Conservation (phyloP, 1,140 invertebrate species). For the Ooceraea biroi region DNA sequence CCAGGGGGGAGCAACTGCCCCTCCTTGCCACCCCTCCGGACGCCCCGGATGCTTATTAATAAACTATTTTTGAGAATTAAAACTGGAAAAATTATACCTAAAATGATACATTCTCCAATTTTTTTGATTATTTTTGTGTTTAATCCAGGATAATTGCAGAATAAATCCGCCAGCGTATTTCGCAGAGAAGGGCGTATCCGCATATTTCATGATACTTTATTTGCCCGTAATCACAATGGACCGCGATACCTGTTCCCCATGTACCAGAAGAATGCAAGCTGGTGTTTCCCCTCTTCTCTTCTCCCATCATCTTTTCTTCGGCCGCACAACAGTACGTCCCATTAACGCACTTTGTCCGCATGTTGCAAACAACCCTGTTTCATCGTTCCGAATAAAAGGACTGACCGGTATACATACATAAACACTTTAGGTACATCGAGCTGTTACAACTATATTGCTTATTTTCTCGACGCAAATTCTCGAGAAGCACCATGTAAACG, state of each 20-base stretch:
- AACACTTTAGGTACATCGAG: not conserved
- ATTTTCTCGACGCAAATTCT: conserved; percentile 18
- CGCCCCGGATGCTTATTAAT: too few species aligned
- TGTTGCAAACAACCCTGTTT: not conserved
- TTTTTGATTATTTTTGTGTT: not conserved
- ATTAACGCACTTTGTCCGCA: conserved; percentile 50
- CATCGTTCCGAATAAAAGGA: conserved; percentile 18
- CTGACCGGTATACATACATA: conserved; percentile 13
- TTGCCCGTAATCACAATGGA: conserved; percentile 67
- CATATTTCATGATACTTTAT: conserved; percentile 55
- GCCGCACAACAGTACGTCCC: conserved; percentile 47
- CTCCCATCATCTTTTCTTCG: conserved; percentile 38
- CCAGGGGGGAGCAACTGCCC: too few species aligned
- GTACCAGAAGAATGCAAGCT: conserved; percentile 52
- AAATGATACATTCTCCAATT: not conserved
- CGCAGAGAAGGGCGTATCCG: conserved; percentile 54
- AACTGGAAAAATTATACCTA: too few species aligned
- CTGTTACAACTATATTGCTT: conserved; percentile 19
- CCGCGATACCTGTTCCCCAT: conserved; percentile 64
- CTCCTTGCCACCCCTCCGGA: too few species aligned
- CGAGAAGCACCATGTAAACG: not conserved
- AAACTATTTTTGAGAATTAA: too few species aligned
- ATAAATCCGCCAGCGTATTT: conserved; percentile 9
- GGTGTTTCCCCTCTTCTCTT: not conserved
- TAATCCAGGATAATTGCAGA: conserved; percentile 20